Evolutionary conservation across 92 coral and sea anemone species (phyloP), one percentile per base, ranked within the genome.

Genomic region (Hydrozoanthus gracilis): DNA sequence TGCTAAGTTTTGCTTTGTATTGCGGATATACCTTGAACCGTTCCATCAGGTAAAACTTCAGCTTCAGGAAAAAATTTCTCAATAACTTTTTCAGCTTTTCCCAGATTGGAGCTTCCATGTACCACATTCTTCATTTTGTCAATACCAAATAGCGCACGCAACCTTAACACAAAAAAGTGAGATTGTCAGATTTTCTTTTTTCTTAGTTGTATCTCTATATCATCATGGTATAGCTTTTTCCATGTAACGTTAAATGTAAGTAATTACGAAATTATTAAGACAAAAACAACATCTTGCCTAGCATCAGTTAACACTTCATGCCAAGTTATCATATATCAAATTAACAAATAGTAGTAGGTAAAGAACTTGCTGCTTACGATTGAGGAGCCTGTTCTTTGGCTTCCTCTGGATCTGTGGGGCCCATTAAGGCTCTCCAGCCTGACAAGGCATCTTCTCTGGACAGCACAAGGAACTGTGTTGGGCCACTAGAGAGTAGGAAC

Each of bases 381-480:
- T 95, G 87, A 64, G 99, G 99, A 9, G 95, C 97, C 7, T 82
- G 86, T 67, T 97, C 98, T 71, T 91, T 79, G 10, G 99, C 99
- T 86, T 95, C 92, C 51, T 82, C 92, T 73, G 99, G 99, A 84
- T 97, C 99, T 56, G 97, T 93, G 51, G 99, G 99, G 47, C 99
- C 99, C 99, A 97, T 97, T 85, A 97, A 16, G 10, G 97, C 93
- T 82, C 98, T 93, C 99, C 98, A 97, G 5, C 99, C 99, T 82
- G 82, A 54, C 27, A 97, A 94, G 12, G 99, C 99, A 86, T 97
- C 99, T 87, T 97, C 99, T 93, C 91, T 90, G 46, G 95, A 87
- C 79, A 97, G 91, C 15, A 97, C 95, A 78, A 97, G 82, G 65
- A 97, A 92, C 82, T 92, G 88, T 44, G 98, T 95, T 14, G 94